Evolutionary conservation across 2,113 vertebrate species (phyloP).

Genomic region (Tragelaphus imberbis): DNA sequence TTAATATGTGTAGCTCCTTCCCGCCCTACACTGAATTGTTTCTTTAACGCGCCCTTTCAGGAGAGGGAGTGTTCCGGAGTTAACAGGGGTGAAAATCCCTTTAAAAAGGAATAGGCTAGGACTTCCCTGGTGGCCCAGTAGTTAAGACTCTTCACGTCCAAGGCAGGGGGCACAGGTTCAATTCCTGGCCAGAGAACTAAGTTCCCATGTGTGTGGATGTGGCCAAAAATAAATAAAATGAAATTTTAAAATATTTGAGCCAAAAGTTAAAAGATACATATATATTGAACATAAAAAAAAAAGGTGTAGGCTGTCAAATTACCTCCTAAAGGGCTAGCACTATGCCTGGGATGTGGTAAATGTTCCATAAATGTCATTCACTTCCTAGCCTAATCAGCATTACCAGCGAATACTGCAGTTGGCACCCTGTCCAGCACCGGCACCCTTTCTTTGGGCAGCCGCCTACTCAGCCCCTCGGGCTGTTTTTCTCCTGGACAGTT

Average conservation of each 20-base stretch:
- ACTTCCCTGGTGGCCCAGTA: background rate
- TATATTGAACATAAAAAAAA: background rate
- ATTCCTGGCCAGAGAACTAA: background rate
- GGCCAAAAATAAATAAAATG: background rate
- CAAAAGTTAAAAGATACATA: background rate
- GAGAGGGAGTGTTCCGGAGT: background rate
- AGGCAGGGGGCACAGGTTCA: background rate
- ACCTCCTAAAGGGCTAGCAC: background rate
- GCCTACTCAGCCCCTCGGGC: background rate
- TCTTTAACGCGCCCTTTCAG: background rate
- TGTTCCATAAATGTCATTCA: background rate
- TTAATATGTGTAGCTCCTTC: background rate
- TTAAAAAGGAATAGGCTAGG: background rate
- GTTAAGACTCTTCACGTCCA: background rate
- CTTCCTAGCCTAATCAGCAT: background rate
- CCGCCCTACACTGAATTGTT: background rate
- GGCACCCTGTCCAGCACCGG: background rate
- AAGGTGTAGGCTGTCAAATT: background rate
- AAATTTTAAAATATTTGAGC: background rate
- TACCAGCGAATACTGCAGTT: background rate
- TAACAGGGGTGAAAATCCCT: fast-evolving
- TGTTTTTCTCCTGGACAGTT: background rate
- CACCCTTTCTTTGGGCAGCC: background rate
- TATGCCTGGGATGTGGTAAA: background rate
- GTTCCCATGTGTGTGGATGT: background rate